Base-by-base conservation (phyloP, 2,888 invertebrate genomes). In the Allophyes oxyacanthae region DNA sequence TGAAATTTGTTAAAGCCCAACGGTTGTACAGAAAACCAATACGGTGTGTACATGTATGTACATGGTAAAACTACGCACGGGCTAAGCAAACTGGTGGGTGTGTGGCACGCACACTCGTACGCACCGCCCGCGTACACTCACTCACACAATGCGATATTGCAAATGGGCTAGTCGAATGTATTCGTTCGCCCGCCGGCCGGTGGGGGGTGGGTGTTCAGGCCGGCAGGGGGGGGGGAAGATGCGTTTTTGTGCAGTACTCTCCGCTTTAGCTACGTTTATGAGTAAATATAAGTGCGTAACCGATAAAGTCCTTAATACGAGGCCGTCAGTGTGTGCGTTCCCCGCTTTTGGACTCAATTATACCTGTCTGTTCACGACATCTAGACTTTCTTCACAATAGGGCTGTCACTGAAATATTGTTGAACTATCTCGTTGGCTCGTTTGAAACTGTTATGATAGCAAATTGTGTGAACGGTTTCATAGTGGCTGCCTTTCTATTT, bases 151-250 rank as follows among this genome's bases (percentile, higher is more conserved):
- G 89, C 81, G 83, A 90, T 89, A 90, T 91, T 90, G 91, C 92
- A 91, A 92, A 93, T 93, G 90, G 92, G 91, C 94, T 92, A 92
- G 90, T 92, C 92, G 91, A 92, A 92, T 92, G 93, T 91, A 92
- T 91, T 92, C 91, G 90, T 90, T 90, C 90, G 85, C 87, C 89
- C 87, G 87, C 82, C 87, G 86, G 85, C 87, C 83, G 80, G 72
- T 69, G 59, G 85, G 82, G 79, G n/a, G 77, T 81, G 86, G 86
- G 84, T 15, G 46, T 49, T 77, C 84, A 34, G 63, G 44, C 79
- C 79, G 76, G 62, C 46, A 48, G 53, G 82, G 87, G 86, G 20
- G 20, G 20, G 84, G 86, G 82, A 90, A 90, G 91, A 92, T 94
- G 94, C 94, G 92, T 93, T 93, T 94, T 94, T 94, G 92, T 92